phyloP scores from a whole-genome alignment of 2,797 vertebrate species.

The Prionace glauca region DNA sequence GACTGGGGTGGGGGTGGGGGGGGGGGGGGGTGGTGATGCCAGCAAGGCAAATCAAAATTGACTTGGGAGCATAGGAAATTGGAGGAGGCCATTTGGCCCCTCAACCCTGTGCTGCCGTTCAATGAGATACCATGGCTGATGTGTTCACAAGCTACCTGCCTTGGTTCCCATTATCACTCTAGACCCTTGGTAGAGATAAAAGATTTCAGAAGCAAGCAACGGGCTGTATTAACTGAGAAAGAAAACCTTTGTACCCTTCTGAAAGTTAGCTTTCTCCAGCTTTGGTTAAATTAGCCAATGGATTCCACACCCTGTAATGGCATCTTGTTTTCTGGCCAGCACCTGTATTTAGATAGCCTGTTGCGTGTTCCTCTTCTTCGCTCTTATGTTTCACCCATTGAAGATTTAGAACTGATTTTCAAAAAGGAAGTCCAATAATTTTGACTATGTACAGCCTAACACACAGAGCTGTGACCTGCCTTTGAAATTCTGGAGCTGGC shows the following conservation, averaged over 20 bases:
- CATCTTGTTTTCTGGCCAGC: not conserved
- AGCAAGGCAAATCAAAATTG: not conserved
- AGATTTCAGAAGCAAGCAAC: not conserved
- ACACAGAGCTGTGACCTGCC: not conserved
- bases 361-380: not conserved
- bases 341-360: not conserved
- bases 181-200: not conserved
- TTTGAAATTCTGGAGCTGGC: not conserved
- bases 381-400: not conserved
- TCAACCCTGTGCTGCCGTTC: not conserved
- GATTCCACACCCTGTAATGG: too few species aligned
- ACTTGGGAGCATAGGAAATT: not conserved
- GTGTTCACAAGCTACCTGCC: not conserved
- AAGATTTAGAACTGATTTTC: not conserved
- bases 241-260: not conserved
- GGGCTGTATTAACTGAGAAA: not conserved
- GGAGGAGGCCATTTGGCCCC: not conserved
- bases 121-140: not conserved
- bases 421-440: not conserved
- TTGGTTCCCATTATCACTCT: not conserved
- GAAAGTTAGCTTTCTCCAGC: not conserved
- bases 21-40: too few species aligned
- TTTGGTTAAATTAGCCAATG: not conserved
- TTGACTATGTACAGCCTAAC: not conserved
- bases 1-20: too few species aligned